Evolutionary conservation across 2,113 vertebrate genomes (phyloP), one percentile per base, ranked within the genome.

Genomic region (Castor canadensis): DNA sequence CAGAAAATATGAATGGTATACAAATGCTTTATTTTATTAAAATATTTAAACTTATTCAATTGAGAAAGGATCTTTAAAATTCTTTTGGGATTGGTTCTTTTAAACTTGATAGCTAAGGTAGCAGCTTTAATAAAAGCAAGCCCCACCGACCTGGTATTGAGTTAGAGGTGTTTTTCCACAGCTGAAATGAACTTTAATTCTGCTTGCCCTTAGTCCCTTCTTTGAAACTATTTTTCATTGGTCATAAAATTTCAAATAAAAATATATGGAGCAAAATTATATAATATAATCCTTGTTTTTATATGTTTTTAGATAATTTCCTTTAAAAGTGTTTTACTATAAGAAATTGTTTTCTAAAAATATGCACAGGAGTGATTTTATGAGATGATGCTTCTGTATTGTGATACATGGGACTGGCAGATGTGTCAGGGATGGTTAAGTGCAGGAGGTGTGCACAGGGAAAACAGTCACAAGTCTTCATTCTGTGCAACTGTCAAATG

Each of bases 1-100:
- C 16, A 87, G 19, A 54, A 84, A 77, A 89, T 71, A 19, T 77
- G 43, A 71, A n/a, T 75, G 19, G 38, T 83, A 47, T 10, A 26
- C 49, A 72, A 82, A 77, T 81, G 28, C 12, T 90, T 6, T 77
- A 52, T 72, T 45, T 60, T 26, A 69, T 86, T 90, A 88, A 92
- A 79, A 56, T 88, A 82, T 43, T 91, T 85, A 60, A 69, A n/a
- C 49, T 40, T 92, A 47, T 73, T 94, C 38, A 83, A n/a, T 88
- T 81, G 73, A 93, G 87, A 69, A 72, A 67, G 1, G 11, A 72
- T 69, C 52, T 81, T 75, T 35, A 83, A 91, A 84, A 79, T 75
- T 92, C 32, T 91, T 49, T 85, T 94, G 52, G 69, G 24, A 26
- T 82, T 87, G 38, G 81, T 64, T 84, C 96, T 85, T 90, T 95